Evolutionary conservation across 2,113 vertebrate species (phyloP).

Genomic region (Lichenostomus cassidix): DNA sequence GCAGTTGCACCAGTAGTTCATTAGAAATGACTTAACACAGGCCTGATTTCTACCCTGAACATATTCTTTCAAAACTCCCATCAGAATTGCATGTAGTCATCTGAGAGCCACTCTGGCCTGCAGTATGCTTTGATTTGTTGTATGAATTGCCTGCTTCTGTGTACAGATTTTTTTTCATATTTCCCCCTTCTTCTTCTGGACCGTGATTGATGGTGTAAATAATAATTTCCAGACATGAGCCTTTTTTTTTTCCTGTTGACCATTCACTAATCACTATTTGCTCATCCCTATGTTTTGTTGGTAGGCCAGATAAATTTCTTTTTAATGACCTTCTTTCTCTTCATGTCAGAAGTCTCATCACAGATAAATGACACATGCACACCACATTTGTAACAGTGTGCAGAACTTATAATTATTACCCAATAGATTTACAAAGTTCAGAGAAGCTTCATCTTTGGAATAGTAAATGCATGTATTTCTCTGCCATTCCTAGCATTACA

Average conservation of each 20-base stretch:
- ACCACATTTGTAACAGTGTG: neutral
- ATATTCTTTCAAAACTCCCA: neutral
- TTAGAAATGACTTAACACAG: neutral
- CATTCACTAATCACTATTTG: slow-evolving; percentile 22
- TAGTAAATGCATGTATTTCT: neutral
- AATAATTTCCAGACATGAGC: slow-evolving; percentile 1
- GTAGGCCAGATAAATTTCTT: slow-evolving; percentile 41
- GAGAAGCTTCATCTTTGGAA: neutral
- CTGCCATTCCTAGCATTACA: neutral
- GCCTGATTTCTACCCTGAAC: neutral
- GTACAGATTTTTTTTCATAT: neutral
- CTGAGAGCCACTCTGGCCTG: neutral
- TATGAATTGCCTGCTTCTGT: neutral
- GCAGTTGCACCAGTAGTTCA: neutral
- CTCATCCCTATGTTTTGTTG: slow-evolving; percentile 9
- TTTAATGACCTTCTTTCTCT: slow-evolving; percentile 21
- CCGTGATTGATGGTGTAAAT: neutral
- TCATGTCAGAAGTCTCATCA: slow-evolving; percentile 2
- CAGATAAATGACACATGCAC: slow-evolving; percentile 8
- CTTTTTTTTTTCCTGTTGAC: neutral
- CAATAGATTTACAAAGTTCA: neutral
- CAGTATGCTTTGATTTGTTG: neutral
- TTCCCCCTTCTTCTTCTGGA: neutral
- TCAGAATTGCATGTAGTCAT: neutral
- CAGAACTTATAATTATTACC: neutral